phyloP scores from a whole-genome alignment of 1,140 invertebrate species.

The Monochamus saltuarius region DNA sequence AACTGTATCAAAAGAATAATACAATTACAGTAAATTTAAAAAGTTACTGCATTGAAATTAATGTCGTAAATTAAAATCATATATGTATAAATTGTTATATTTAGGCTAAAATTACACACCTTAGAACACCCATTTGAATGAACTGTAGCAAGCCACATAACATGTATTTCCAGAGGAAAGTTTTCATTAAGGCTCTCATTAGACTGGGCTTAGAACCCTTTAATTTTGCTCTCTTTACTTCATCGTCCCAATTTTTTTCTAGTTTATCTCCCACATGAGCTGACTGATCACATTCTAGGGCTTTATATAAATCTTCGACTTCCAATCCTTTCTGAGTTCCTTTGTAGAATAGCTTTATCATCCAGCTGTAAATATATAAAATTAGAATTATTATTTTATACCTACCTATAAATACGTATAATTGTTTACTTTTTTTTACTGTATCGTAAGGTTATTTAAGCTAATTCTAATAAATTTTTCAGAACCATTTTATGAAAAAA shows the following conservation, averaged over 20 bases:
- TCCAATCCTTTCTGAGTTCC: conserved; percentile 38
- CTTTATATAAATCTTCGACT: conserved; percentile 42
- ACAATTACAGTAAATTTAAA: too few species aligned
- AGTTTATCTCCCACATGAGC: conserved; percentile 53
- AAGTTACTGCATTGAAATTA: too few species aligned
- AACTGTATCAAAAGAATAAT: too few species aligned
- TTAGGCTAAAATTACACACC: conserved; percentile 44
- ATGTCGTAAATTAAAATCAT: too few species aligned
- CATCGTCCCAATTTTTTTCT: conserved; percentile 55
- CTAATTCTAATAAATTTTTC: too few species aligned
- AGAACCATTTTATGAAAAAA: too few species aligned
- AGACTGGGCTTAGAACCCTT: conserved; percentile 42
- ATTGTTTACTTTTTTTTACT: too few species aligned
- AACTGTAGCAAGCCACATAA: conserved; percentile 52
- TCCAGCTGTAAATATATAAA: conserved; percentile 41
- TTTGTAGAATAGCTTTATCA: conserved; percentile 37
- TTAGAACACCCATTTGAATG: conserved; percentile 50
- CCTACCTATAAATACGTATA: too few species aligned
- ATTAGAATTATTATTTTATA: neutral
- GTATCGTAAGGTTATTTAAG: too few species aligned
- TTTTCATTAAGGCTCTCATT: conserved; percentile 51
- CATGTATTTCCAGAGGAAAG: conserved; percentile 52
- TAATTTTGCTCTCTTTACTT: conserved; percentile 43
- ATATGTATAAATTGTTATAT: too few species aligned
- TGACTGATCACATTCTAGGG: conserved; percentile 36